Base-by-base conservation (phyloP, 2,797 vertebrate species). In the Coregonus suidteri region DNA sequence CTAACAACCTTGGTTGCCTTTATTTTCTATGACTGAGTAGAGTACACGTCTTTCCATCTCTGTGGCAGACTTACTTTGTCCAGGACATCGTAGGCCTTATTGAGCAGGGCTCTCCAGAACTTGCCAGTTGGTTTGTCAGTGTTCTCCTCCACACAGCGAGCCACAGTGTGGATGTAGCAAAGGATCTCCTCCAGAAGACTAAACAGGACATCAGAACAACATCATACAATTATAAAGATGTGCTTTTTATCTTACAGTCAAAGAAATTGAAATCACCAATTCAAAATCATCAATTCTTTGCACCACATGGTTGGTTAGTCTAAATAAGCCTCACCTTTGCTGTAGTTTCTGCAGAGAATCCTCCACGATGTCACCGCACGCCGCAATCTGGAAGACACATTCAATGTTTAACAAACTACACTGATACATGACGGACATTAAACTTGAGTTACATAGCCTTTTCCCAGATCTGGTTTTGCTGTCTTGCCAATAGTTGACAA, bases 51-150 rank as follows among this genome's bases (percentile, higher is more conserved):
- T 66, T 67, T 37, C 15, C 4, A 0, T 67, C 31, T 71, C 25
- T 16, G 72, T 41, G 34, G 16, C 20, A 30, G 14, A 82, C 89
- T 18, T 68, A 99, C 98, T 92, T 98, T 98, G 74, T 99, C 98
- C 79, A 99, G 88, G 77, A 96, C 83, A n/a, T 99, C 97, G 0
- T 99, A 99, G 5, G 93, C 88, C 83, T 97, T 98, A 74, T 94
- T 98, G 47, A 99, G 96, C 71, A 99, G 94, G 14, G 95, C 96
- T 73, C 97, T 96, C 98, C 98, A 99, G 83, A 98, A 99, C 90
- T 97, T 99, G 35, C 94, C 95, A 0, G 96, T 98, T 56, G 95
- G 93, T 79, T 95, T 95, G 87, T 98, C 94, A 0, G 93, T 85
- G 0, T 97, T 96, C 77, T 91, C 91, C 91, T 99, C 97, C 79